Evolutionary conservation across 2,888 invertebrate species (phyloP).

Genomic region (Neuroscelio doddi): DNA sequence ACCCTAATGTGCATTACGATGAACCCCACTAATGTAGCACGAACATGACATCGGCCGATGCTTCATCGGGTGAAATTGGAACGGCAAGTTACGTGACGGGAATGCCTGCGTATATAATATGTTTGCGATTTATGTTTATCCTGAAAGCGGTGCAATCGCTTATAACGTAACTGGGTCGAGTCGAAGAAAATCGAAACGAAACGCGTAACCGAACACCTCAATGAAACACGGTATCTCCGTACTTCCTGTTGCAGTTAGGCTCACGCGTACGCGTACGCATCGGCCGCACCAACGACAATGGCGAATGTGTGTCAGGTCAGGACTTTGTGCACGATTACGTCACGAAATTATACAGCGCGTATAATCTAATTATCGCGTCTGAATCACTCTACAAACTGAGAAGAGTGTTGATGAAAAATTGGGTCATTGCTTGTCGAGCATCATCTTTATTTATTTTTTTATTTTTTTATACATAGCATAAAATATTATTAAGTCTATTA

Average conservation of each 20-base stretch:
- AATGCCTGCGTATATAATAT: constrained; percentile 20
- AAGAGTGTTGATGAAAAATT: constrained; percentile 32
- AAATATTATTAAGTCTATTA: no score
- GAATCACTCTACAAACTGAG: constrained; percentile 28
- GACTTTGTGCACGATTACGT: constrained; percentile 30
- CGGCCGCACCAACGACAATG: neutral
- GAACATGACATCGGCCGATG: no score
- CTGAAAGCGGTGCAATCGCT: constrained; percentile 18
- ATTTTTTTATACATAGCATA: no score
- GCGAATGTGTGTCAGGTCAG: constrained; percentile 21
- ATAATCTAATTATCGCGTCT: constrained; percentile 41
- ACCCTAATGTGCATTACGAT: no score
- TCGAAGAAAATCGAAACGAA: constrained; percentile 33
- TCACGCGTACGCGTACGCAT: constrained; percentile 1
- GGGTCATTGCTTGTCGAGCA: no score
- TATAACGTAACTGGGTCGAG: constrained; percentile 40
- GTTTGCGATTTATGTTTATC: constrained; percentile 30
- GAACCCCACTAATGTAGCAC: no score
- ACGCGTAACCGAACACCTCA: constrained; percentile 19
- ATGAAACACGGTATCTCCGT: constrained; percentile 6
- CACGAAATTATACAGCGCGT: constrained; percentile 30
- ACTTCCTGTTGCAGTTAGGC: constrained; percentile 16
- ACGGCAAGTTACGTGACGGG: constrained; percentile 45
- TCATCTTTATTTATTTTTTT: no score
- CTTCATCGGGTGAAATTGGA: constrained; percentile 46